Conservation (phyloP, 2,888 invertebrate species). For the Tiphia femorata region DNA sequence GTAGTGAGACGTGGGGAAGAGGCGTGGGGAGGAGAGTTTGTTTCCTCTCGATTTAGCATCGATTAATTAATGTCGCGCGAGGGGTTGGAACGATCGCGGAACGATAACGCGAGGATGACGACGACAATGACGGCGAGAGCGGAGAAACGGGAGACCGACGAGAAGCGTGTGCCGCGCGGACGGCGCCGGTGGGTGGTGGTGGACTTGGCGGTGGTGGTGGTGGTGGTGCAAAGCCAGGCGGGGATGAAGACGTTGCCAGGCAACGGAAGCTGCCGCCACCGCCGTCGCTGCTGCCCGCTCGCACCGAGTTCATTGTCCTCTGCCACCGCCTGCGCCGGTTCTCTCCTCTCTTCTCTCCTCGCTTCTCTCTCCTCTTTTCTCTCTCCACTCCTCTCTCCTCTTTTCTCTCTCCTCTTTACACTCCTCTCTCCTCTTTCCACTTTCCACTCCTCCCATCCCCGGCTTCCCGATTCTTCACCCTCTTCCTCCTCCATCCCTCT, state of each 20-base stretch:
- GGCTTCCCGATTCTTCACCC: conserved; percentile 5
- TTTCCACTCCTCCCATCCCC: conserved; percentile 7
- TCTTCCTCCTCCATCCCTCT: conserved; percentile 11
- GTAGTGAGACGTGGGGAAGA: too few relatives aligned
- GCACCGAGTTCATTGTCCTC: conserved; percentile 70
- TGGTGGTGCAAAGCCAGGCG: conserved; percentile 29
- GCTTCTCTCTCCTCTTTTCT: conserved; percentile 6
- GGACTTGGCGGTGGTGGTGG: too few relatives aligned
- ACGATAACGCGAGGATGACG: too few relatives aligned
- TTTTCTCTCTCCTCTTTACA: background rate
- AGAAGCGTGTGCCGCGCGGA: too few relatives aligned
- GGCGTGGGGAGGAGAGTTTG: too few relatives aligned
- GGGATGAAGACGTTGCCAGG: conserved; percentile 71
- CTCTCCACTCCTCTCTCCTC: background rate
- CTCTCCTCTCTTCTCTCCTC: conserved; percentile 57
- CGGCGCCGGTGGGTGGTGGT: too few relatives aligned
- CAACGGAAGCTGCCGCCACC: conserved; percentile 70
- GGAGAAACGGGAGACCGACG: too few relatives aligned
- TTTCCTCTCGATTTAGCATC: too few relatives aligned
- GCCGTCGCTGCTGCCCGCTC: too few relatives aligned
- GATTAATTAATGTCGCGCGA: too few relatives aligned
- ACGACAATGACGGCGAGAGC: conserved; percentile 31
- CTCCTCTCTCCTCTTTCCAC: background rate
- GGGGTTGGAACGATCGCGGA: too few relatives aligned
- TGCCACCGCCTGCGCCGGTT: too few relatives aligned